Percentiles rank a stretch among this genome's conserved stretches.
phyloP scores from a whole-genome alignment of 2,113 vertebrate genomes.

The Oryzias woworae region DNA sequence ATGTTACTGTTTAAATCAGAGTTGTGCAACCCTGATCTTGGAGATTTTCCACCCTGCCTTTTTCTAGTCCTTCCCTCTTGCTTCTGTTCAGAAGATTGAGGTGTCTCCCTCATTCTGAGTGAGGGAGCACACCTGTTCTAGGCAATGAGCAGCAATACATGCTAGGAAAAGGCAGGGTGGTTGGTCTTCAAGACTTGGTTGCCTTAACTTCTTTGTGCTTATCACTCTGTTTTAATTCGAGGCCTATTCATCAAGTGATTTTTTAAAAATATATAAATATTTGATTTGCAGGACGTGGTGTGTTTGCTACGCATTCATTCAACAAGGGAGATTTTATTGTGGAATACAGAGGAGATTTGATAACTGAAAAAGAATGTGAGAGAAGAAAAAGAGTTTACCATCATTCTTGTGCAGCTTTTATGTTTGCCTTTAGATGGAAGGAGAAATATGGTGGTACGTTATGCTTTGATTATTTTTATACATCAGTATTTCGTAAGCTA shows the following conservation, averaged over 20 bases:
- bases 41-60: no score
- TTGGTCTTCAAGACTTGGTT: no score
- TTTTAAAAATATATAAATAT: background rate
- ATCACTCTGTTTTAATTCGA: background rate
- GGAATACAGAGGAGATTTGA: background rate
- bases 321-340: background rate
- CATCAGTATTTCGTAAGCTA: no score
- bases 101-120: no score
- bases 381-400: background rate
- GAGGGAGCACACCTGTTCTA: no score
- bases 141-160: no score
- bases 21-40: no score
- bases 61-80: no score
- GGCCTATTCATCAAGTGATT: no score
- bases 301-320: background rate
- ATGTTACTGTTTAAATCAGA: no score
- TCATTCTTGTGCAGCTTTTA: background rate
- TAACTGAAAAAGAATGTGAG: background rate
- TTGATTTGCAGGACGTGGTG: background rate
- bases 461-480: slow-evolving; percentile 34
- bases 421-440: background rate
- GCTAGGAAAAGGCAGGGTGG: no score
- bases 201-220: background rate
- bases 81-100: no score
- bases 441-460: slow-evolving; percentile 1